Conservation (phyloP, 2,797 vertebrate genomes). For the Helicolenus hilgendorfi region DNA sequence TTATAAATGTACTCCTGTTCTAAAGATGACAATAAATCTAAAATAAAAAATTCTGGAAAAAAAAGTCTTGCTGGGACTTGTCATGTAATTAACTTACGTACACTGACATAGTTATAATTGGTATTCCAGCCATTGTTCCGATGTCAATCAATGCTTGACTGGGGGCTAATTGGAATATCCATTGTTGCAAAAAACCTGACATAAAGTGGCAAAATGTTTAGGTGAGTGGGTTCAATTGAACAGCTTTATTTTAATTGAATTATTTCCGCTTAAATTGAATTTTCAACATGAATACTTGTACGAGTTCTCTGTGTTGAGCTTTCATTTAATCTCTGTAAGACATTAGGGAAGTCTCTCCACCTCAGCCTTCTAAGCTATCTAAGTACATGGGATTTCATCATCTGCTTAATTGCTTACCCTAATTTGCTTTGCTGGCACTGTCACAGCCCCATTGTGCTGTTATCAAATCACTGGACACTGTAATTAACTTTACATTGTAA, state of each 20-base stretch:
- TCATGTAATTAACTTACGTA: not conserved
- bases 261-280: constrained; percentile 64
- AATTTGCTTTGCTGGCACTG: constrained; percentile 75
- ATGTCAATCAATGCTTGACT: constrained; percentile 3
- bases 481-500: constrained; percentile 81
- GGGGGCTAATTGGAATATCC: constrained; percentile 38
- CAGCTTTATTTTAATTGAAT: constrained; percentile 27
- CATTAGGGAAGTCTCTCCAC: constrained; percentile 37
- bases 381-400: constrained; percentile 65
- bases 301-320: not conserved
- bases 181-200: not conserved
- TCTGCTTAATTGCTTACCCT: constrained; percentile 77
- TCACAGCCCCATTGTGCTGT: constrained; percentile 68
- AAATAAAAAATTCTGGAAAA: not conserved
- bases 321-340: constrained; percentile 32
- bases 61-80: not conserved
- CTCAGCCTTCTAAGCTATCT: constrained; percentile 51
- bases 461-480: constrained; percentile 74
- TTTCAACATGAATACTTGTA: constrained; percentile 35
- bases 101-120: not conserved
- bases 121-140: not conserved
- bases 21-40: not conserved
- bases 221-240: constrained; percentile 47
- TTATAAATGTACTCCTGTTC: not conserved
- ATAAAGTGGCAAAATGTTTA: constrained; percentile 35